Percentiles rank a stretch among this genome's conserved stretches.
phyloP scores from a whole-genome alignment of 1,140 invertebrate species.

The Halesus radiatus region DNA sequence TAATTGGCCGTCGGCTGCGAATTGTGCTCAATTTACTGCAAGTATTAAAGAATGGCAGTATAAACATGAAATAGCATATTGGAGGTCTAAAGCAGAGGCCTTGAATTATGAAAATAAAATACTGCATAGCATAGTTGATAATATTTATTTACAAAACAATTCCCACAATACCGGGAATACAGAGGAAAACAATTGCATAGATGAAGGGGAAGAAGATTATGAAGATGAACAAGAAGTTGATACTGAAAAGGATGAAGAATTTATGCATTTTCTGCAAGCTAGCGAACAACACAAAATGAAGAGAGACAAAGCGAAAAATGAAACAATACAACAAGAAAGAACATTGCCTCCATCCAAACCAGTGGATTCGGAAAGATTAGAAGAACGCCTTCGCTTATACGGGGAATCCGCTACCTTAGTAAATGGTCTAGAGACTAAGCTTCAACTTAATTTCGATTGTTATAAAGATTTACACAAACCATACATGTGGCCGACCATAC shows the following conservation, averaged over 20 bases:
- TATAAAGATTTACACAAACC: constrained; percentile 75
- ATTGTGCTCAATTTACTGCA: not conserved
- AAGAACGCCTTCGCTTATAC: constrained; percentile 71
- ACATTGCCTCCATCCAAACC: constrained; percentile 55
- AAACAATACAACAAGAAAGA: constrained; percentile 50
- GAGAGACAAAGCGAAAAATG: constrained; percentile 63
- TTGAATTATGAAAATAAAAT: constrained; percentile 76
- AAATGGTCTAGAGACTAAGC: constrained; percentile 80
- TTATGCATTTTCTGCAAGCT: constrained; percentile 75
- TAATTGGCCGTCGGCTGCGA: not conserved
- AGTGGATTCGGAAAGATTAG: constrained; percentile 59
- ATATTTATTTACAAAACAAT: constrained; percentile 60
- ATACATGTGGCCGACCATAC: constrained; percentile 82
- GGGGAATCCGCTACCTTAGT: constrained; percentile 76
- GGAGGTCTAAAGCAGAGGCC: constrained; percentile 76
- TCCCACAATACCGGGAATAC: not conserved
- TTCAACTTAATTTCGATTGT: constrained; percentile 77
- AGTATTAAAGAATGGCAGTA: constrained; percentile 67
- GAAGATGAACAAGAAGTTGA: constrained; percentile 60
- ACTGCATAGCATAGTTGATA: constrained; percentile 66
- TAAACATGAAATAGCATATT: constrained; percentile 74
- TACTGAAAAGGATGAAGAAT: constrained; percentile 76
- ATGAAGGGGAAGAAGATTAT: not conserved
- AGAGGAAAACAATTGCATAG: not conserved
- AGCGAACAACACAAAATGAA: constrained; percentile 72